Evolutionary conservation across 2,888 invertebrate genomes (phyloP).

Genomic region (Lasioglossum leucozonium): DNA sequence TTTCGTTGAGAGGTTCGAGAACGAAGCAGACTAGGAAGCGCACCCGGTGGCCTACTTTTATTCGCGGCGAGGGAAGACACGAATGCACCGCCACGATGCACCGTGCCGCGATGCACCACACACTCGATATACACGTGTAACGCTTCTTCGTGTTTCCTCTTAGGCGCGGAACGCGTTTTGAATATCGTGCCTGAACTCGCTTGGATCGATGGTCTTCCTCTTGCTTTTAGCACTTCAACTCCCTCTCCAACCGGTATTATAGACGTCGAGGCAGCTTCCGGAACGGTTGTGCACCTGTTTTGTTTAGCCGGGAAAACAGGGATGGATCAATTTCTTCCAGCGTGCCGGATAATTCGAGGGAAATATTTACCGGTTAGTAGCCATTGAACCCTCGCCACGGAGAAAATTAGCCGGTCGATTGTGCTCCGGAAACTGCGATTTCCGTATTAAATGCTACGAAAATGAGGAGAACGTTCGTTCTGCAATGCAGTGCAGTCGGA

Average conservation of each 20-base stretch:
- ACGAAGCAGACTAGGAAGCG: slow-evolving; percentile 19
- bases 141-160: slow-evolving; percentile 51
- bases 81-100: slow-evolving; percentile 25
- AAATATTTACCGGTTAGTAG: background rate
- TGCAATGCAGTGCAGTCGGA: background rate
- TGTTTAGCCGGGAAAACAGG: background rate
- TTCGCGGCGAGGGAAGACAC: slow-evolving; percentile 41
- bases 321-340: slow-evolving; percentile 8
- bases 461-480: background rate
- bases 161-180: slow-evolving; percentile 47
- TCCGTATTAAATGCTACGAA: background rate
- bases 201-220: slow-evolving; percentile 30
- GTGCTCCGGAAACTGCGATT: background rate
- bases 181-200: slow-evolving; percentile 35
- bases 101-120: slow-evolving; percentile 6
- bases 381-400: background rate
- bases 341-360: background rate
- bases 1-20: slow-evolving; percentile 57
- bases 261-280: background rate
- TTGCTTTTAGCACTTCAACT: slow-evolving; percentile 2
- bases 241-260: background rate
- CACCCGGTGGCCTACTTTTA: slow-evolving; percentile 53
- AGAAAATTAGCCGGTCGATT: background rate
- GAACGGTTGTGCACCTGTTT: background rate
- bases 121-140: slow-evolving; percentile 59